Evolutionary conservation across 2,113 vertebrate species (phyloP).

Genomic region (Ceyx melanurus): DNA sequence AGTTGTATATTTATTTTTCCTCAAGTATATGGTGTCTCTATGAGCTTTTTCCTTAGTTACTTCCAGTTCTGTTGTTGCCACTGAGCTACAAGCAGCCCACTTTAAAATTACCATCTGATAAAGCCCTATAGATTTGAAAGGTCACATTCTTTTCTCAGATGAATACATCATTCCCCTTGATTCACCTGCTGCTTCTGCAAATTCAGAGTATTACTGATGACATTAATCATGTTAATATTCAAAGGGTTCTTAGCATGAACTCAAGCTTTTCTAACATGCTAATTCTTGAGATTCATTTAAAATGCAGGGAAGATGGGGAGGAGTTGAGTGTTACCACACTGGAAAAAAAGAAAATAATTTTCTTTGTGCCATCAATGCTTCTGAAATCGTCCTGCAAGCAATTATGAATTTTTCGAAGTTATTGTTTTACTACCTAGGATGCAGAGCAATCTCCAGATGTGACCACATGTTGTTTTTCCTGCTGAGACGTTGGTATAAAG

Average conservation of each 20-base stretch:
- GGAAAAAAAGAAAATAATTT: conserved; percentile 12
- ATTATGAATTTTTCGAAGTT: neutral
- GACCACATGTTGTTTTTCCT: neutral
- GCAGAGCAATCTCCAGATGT: conserved; percentile 24
- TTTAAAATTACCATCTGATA: neutral
- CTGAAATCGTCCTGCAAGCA: neutral
- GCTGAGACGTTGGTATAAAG: neutral
- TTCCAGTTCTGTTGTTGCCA: neutral
- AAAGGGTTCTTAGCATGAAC: conserved; percentile 46
- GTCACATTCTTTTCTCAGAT: conserved; percentile 8
- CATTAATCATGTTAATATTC: conserved; percentile 60
- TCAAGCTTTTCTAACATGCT: conserved; percentile 26
- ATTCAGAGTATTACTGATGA: conserved; percentile 45
- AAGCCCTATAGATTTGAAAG: conserved; percentile 43
- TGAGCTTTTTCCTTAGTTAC: neutral
- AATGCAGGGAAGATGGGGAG: neutral
- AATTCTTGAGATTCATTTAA: conserved; percentile 22
- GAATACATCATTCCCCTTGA: conserved; percentile 20
- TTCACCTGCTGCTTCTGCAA: conserved; percentile 41
- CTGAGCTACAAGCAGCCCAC: neutral
- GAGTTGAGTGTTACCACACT: neutral
- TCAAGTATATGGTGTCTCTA: neutral
- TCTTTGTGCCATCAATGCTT: neutral
- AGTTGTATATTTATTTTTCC: neutral
- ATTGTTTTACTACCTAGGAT: conserved; percentile 12